Evolutionary conservation across 1,140 invertebrate genomes (phyloP), one percentile per base, ranked within the genome.

Genomic region (Zaprionus kolodkinae): DNA sequence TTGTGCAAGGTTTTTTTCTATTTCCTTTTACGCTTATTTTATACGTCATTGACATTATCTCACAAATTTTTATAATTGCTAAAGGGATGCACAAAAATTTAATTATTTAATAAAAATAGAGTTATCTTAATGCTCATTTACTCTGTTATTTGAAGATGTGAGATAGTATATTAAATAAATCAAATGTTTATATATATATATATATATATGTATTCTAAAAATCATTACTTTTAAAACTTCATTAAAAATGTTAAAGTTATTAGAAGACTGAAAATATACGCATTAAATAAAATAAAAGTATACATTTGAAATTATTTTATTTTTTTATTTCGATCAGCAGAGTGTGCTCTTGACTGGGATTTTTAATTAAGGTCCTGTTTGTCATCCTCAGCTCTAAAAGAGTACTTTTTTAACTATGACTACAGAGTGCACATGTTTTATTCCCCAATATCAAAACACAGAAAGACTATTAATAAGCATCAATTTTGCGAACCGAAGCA

Each of bases 251-350:
- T 50, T 12, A 25, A 50, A 50, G 45, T 50, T 50, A 5, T 50
- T 50, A 50, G 45, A 50, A 50, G 45, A 50, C 45, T 50, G 45
- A 50, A 50, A 25, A 25, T 45, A 21, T 50, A 25, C 9, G 45
- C 17, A 50, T 50, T 50, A 50, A 50, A 50, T 17, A 7, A 48
- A 48, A 17, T 10, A 25, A 50, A 12, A 25, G 25, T 25, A 50
- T 11, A 50, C 15, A 11, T 17, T 21, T 25, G 45, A 50, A 50
- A 50, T 21, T 45, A 2, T 43, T 45, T 15, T 45, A 3, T 9
- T 45, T 45, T 45, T 15, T 45, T 45, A 45, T 13, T 45, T 15
- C n/a, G 15, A n/a, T 9, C 40, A 45, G n/a, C 27, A 30, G 6
- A 30, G 27, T 30, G 27, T 15, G n/a, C 40, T 45, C n/a, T 45